These are phyloP conservation scores for Proterorhinus semilunaris DNA, from an alignment of 2,113 vertebrate genomes.

Conservation along the genomic window DNA sequence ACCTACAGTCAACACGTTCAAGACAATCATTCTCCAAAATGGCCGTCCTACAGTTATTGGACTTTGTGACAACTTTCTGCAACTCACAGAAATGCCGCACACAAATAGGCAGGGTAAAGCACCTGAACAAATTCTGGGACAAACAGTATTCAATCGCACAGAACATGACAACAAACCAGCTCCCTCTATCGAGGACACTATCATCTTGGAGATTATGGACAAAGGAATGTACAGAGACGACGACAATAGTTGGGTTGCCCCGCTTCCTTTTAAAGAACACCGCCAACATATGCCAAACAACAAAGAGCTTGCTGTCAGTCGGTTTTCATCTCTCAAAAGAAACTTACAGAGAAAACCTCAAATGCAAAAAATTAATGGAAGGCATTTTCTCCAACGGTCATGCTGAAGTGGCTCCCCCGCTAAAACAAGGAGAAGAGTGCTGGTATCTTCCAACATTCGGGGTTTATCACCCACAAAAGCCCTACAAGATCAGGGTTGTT, in stretches of 20 bases:
- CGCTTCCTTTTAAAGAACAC: neutral
- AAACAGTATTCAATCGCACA: too few relatives aligned
- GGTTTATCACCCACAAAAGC: conserved; percentile 7
- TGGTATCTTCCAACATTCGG: conserved; percentile 1
- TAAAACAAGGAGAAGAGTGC: neutral
- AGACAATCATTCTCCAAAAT: too few relatives aligned
- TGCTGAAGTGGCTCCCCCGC: neutral
- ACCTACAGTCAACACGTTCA: too few relatives aligned
- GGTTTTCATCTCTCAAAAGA: neutral
- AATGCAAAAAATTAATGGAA: conserved; percentile 7
- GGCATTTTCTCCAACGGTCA: neutral
- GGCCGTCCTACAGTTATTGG: too few relatives aligned
- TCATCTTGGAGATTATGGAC: conserved; percentile 27
- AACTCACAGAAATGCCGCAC: too few relatives aligned
- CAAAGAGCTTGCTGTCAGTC: neutral
- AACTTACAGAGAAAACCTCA: neutral
- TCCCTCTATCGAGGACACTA: too few relatives aligned
- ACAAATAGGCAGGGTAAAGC: too few relatives aligned
- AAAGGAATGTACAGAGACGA: conserved; percentile 13
- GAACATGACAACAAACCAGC: too few relatives aligned
- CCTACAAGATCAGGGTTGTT: neutral
- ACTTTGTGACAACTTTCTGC: too few relatives aligned
- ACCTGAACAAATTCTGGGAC: too few relatives aligned
- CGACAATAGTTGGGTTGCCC: neutral
- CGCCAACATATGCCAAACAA: neutral